Base-by-base conservation (phyloP, 2,113 vertebrate genomes). In the Scortum barcoo region DNA sequence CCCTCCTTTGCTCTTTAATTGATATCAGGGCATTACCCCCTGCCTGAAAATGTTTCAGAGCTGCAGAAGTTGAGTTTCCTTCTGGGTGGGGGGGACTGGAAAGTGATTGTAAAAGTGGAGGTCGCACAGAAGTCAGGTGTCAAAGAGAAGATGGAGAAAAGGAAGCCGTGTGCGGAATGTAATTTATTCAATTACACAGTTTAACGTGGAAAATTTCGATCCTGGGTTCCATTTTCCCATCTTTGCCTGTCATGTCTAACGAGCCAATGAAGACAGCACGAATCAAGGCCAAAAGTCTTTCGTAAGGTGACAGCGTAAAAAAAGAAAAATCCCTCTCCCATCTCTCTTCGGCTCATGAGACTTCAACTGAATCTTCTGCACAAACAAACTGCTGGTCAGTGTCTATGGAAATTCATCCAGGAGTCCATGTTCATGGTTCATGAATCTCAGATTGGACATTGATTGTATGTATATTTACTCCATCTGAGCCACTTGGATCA, bases 1-100 rank as follows among this genome's bases (percentile, higher is more conserved):
- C 74, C 40, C 46, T 19, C n/a, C 51, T 19, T 33, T 8, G 24
- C 30, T 57, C 58, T 71, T 74, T 92, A 93, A 92, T 91, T 91
- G 90, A 88, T 89, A 83, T 90, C 54, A 46, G 76, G 79, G 54
- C 40, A 60, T 70, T 40, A 78, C 61, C 67, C 76, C 70, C 56
- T n/a, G 12, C 50, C 8, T 50, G 73, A 50, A 81, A 72, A 46
- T 12, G 38, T 63, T 62, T 56, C 22, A 17, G 2, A 51, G 42
- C 56, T 44, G 70, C 50, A 79, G 67, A 78, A 72, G 54, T 77
- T 24, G 20, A 4, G 10, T 71, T 75, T 74, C 63, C 57, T 57
- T 57, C 14, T 38, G 54, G 72, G 78, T 38, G 54, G 72, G 78
- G 68, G 26, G 22, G 33, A 54, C 14, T 14, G 16, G 22, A 63